Evolutionary conservation across 2,888 invertebrate genomes (phyloP), one percentile per base, ranked within the genome.

Genomic region (Xestoiulus laeticollis): DNA sequence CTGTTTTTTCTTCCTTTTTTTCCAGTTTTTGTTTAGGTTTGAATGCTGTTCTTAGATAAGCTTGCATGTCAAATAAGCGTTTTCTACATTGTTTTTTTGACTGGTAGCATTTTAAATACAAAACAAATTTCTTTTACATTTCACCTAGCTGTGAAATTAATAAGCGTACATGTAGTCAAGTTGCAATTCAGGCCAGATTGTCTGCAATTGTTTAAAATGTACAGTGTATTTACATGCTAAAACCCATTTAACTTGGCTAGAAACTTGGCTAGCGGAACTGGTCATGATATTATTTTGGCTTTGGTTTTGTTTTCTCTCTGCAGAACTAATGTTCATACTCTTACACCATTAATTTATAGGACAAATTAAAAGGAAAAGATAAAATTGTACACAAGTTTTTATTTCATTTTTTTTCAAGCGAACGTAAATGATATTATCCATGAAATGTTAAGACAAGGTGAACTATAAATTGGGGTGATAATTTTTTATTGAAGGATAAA

Each of bases 371-470:
- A 12, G 48, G 38, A 38, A 48, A 48, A 48, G 48, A 48, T 48
- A 48, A 48, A 48, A 48, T 48, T 48, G 48, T 16, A 48, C 14
- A 16, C 48, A 48, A 38, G 4, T 38, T 38, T 38, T 38, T 38
- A 38, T 38, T 38, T 53, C 19, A n/a, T 38, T 68, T 26, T n/a
- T 68, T 68, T 68, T 68, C 12, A 68, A 68, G 68, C 26, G 68
- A 8, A 26, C 68, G n/a, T 16, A 22, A 68, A 68, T 26, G 68
- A 68, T n/a, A n/a, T 68, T 68, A 68, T 68, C n/a, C 68, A n/a
- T 26, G 68, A 68, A 68, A n/a, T 68, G 68, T 22, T 68, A 68
- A 68, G 68, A 26, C 68, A 68, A 68, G 68, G 68, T 68, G 26
- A 68, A 26, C 68, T 22, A 68, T 59, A 59, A 68, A 68, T 68